These are phyloP conservation scores for Papilio polyxenes DNA, from an alignment of 1,140 invertebrate species.

Conservation along the genomic window DNA sequence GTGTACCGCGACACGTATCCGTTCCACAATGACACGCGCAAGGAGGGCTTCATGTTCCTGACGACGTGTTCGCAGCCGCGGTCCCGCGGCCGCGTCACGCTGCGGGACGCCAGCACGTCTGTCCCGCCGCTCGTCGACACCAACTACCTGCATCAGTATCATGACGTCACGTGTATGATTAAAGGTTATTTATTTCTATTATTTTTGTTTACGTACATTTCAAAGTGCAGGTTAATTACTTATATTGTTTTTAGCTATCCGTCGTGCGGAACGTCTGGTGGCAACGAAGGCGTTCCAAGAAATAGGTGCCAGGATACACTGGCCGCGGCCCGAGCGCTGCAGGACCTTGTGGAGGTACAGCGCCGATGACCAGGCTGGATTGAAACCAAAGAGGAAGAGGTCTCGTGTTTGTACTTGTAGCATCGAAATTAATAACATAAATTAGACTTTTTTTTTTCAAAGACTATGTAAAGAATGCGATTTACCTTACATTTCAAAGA, in stretches of 20 bases:
- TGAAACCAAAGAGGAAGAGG: slow-evolving; percentile 54
- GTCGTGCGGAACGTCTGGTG: slow-evolving; percentile 81
- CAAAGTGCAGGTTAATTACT: neutral
- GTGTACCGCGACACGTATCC: slow-evolving; percentile 85
- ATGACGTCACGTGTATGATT: slow-evolving; percentile 84
- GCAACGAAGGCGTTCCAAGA: slow-evolving; percentile 81
- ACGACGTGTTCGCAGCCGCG: slow-evolving; percentile 84
- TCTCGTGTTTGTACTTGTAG: slow-evolving; percentile 35
- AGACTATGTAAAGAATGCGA: no score
- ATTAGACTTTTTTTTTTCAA: no score
- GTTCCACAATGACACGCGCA: slow-evolving; percentile 82
- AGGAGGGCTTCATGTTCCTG: slow-evolving; percentile 86
- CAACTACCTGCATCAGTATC: slow-evolving; percentile 83
- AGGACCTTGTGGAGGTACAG: slow-evolving; percentile 71
- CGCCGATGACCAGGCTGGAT: slow-evolving; percentile 57
- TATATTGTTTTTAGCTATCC: slow-evolving; percentile 78
- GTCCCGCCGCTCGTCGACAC: slow-evolving; percentile 88
- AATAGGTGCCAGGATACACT: slow-evolving; percentile 83
- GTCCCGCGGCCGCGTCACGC: slow-evolving; percentile 83
- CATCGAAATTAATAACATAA: no score
- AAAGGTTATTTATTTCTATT: slow-evolving; percentile 72
- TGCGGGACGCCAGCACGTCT: slow-evolving; percentile 81
- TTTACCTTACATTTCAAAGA: no score
- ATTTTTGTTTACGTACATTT: no score
- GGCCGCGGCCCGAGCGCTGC: slow-evolving; percentile 84